Percentiles rank a stretch among this genome's conserved stretches.
phyloP scores from a whole-genome alignment of 1,140 invertebrate species.

The Drosophila cardini region DNA sequence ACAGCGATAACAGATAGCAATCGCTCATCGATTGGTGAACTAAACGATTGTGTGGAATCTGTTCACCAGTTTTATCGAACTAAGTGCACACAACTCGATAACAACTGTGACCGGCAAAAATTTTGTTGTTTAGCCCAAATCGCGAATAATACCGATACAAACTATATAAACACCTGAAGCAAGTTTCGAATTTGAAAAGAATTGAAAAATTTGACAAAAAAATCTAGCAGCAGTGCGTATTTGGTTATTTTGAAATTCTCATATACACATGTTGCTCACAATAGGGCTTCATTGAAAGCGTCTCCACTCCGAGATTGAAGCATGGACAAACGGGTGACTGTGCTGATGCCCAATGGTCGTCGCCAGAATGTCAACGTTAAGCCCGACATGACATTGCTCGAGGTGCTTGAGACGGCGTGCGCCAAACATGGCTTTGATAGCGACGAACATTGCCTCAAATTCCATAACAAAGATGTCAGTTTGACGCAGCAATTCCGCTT shows the following conservation, averaged over 20 bases:
- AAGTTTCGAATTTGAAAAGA: neutral
- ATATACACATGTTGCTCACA: slow-evolving; percentile 30
- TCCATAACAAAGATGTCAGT: slow-evolving; percentile 91
- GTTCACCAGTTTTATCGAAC: neutral
- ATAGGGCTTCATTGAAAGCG: slow-evolving; percentile 35
- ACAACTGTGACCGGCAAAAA: slow-evolving; percentile 46
- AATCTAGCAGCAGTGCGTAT: slow-evolving; percentile 22
- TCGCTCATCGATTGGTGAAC: neutral
- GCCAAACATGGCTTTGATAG: slow-evolving; percentile 89
- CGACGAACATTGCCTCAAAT: slow-evolving; percentile 91
- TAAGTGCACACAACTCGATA: neutral
- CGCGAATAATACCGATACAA: neutral
- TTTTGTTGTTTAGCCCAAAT: slow-evolving; percentile 1
- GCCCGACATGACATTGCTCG: slow-evolving; percentile 89
- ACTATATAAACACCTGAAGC: neutral
- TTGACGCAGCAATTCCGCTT: slow-evolving; percentile 90
- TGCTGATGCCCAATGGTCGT: slow-evolving; percentile 89
- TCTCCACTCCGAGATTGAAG: slow-evolving; percentile 16
- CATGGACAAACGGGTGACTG: slow-evolving; percentile 85
- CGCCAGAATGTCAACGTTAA: slow-evolving; percentile 89
- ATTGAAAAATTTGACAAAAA: neutral
- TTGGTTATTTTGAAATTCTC: slow-evolving; percentile 28
- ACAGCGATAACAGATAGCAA: no score
- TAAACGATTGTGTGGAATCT: neutral
- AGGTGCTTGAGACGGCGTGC: slow-evolving; percentile 93